A percentile compares a stretch with the other conserved stretches of the same genome.
Conservation (phyloP, 2,113 vertebrate genomes). For the Trinectes maculatus region DNA sequence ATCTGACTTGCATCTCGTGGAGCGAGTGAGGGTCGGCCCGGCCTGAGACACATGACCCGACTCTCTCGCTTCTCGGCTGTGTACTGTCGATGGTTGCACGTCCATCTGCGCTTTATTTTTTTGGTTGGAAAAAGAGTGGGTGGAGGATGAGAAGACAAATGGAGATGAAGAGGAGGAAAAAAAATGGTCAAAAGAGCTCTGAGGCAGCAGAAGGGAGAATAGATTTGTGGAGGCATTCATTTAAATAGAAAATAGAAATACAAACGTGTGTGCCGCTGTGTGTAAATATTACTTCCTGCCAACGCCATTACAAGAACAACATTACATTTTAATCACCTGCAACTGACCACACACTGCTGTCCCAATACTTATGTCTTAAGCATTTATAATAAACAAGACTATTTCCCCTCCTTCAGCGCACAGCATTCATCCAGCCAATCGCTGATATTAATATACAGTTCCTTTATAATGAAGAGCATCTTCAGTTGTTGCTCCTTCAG, state of each 20-base stretch:
- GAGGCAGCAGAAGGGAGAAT: neutral
- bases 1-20: too few relatives aligned
- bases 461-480: too few relatives aligned
- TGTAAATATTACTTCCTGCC: neutral
- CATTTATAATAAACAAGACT: too few relatives aligned
- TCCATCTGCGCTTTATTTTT: conserved; percentile 24
- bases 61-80: conserved; percentile 15
- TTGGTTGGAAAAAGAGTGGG: conserved; percentile 3
- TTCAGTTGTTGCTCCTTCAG: too few relatives aligned
- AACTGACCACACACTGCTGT: neutral
- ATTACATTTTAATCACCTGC: neutral
- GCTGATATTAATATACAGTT: neutral
- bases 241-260: neutral
- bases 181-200: conserved; percentile 10
- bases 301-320: neutral
- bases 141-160: conserved; percentile 15
- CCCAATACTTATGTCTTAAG: too few relatives aligned
- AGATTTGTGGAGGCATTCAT: neutral
- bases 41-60: conserved; percentile 42
- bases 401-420: too few relatives aligned
- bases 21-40: conserved; percentile 23
- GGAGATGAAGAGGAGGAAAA: conserved; percentile 20
- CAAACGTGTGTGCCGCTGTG: neutral
- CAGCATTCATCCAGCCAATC: too few relatives aligned
- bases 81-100: neutral